Base-by-base conservation (phyloP, 2,797 vertebrate species). In the Psittacula echo region DNA sequence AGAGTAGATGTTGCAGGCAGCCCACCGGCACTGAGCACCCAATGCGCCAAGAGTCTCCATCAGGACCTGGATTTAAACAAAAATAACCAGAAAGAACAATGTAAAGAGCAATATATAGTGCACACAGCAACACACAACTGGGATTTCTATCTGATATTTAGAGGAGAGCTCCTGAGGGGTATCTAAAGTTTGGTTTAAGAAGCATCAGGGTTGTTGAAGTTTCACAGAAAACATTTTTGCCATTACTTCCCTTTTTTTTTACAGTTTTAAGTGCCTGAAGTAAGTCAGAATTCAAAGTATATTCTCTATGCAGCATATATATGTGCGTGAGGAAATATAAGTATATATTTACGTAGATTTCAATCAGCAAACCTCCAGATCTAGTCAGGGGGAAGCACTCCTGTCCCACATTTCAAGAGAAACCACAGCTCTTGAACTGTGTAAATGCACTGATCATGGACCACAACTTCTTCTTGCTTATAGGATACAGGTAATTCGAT, bases 1-100 rank as follows among this genome's bases (percentile, higher is more conserved):
- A 81, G 99, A 99, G 98, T 99, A 99, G 97, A 99, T 99, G 98
- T 99, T 99, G 96, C 99, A 99, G 29, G 99, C 99, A 1, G 99
- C 99, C 99, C 99, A 99, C 39, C 99, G 97, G 97, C 99, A 99
- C 97, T 99, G 99, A 21, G 99, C 99, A 0, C 99, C 99, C 96
- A 99, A 65, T 10, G 99, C 99, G 3, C 99, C 98, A 64, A 99
- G 98, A 2, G 99, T 99, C 97, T 99, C 99, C 99, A 99, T 99
- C 67, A 99, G 98, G 66, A 99, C 99, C 99, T 99, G 79, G 2
- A 50, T 66, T 34, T 34, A 47, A 65, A 48, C 41, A 16, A 10
- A 70, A 20, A 27, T 19, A 30, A 89, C 51, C 53, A 20, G 17
- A 9, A 54, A 64, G 13, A 22, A 29, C 18, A 5, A 9, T 1